Conservation (phyloP, 2,113 vertebrate genomes). For the Choloepus hoffmanni region DNA sequence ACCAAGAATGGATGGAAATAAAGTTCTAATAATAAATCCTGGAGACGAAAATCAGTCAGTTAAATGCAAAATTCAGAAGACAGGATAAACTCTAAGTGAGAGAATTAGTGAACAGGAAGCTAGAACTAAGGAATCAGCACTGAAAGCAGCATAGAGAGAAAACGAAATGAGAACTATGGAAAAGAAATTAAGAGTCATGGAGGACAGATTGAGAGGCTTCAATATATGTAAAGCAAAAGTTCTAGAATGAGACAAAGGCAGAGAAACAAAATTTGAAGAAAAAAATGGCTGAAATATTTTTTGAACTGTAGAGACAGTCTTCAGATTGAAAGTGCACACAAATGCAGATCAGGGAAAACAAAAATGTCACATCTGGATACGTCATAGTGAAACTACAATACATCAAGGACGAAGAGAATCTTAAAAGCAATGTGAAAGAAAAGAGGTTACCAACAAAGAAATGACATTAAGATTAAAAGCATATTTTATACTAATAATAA, state of each 20-base stretch:
- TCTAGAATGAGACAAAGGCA: not conserved
- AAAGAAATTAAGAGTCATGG: not conserved
- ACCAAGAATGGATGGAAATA: not conserved
- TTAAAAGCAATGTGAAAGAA: not conserved
- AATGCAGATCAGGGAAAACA: not conserved
- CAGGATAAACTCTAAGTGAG: not conserved
- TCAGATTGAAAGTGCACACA: not conserved
- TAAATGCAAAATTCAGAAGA: slow-evolving; percentile 16
- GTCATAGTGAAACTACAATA: slow-evolving; percentile 10
- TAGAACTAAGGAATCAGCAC: not conserved
- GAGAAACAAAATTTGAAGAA: not conserved
- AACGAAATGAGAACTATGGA: not conserved
- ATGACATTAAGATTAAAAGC: not conserved
- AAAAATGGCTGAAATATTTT: not conserved
- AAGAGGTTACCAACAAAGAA: not conserved
- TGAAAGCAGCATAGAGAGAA: slow-evolving; percentile 30
- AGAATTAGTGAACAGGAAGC: not conserved
- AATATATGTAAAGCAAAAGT: not conserved
- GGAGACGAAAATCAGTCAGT: not conserved
- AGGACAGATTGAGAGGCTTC: not conserved
- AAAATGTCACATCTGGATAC: not conserved
- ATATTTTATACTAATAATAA: not conserved
- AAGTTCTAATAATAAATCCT: not conserved
- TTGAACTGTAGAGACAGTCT: not conserved
- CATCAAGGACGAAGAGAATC: not conserved